These are phyloP conservation scores for Tupiocoris notatus DNA, from an alignment of 2,888 invertebrate genomes.

Conservation along the genomic window DNA sequence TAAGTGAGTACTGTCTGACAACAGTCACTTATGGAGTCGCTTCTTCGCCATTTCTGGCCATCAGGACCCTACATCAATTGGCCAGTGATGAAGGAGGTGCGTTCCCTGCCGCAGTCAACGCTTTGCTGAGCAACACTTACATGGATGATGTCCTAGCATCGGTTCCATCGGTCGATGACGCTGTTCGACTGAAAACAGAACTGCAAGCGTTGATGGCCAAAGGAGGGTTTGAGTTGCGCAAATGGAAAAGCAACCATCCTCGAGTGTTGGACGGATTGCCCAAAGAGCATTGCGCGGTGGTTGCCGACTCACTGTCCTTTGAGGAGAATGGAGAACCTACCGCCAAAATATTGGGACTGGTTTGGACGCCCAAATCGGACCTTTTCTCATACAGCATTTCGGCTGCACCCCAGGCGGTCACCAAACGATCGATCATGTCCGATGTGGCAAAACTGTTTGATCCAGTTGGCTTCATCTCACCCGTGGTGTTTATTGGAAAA, in stretches of 20 bases:
- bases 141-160: slow-evolving; percentile 9
- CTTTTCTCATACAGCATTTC: slow-evolving; percentile 5
- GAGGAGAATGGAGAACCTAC: not conserved
- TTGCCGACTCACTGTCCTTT: slow-evolving; percentile 5
- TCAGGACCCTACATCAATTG: slow-evolving; percentile 8
- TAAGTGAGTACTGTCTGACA: not conserved
- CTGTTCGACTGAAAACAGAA: not conserved
- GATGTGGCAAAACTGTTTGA: slow-evolving; percentile 12
- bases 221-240: slow-evolving; percentile 4
- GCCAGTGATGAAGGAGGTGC: not conserved
- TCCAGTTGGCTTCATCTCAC: slow-evolving; percentile 3
- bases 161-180: not conserved
- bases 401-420: not conserved
- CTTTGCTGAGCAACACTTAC: too few species aligned
- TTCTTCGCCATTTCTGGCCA: slow-evolving; percentile 14
- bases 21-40: slow-evolving; percentile 15
- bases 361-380: slow-evolving; percentile 7
- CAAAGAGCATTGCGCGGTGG: slow-evolving; percentile 1
- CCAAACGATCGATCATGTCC: slow-evolving; percentile 1
- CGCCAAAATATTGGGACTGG: slow-evolving; percentile 17
- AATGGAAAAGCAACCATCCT: not conserved
- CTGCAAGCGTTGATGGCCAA: not conserved
- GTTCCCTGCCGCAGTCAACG: not conserved
- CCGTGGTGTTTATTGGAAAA: slow-evolving; percentile 9
- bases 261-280: not conserved